These are phyloP conservation scores for Sarcophaga subvicina DNA, from an alignment of 2,888 invertebrate species.

Conservation along the genomic window DNA sequence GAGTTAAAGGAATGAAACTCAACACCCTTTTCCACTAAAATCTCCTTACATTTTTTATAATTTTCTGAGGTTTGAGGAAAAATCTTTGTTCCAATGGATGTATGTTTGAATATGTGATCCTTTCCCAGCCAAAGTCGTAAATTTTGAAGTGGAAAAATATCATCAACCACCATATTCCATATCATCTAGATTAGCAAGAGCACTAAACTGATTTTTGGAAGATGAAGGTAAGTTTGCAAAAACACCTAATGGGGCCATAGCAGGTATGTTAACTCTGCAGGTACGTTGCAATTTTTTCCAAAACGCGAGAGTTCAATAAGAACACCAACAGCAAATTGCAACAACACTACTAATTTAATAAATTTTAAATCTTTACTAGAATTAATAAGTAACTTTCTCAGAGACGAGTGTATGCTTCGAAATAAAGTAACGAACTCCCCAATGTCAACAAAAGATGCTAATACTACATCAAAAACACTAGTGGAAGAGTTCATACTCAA, in stretches of 20 bases:
- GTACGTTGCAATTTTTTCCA: constrained; percentile 9
- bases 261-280: background rate
- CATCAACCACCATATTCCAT: constrained; percentile 20
- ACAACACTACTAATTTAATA: too few relatives aligned
- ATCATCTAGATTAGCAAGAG: constrained; percentile 31
- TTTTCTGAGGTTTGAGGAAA: constrained; percentile 19
- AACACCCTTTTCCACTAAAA: constrained; percentile 15
- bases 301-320: constrained; percentile 27
- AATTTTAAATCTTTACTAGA: too few relatives aligned
- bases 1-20: constrained; percentile 44
- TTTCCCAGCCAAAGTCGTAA: constrained; percentile 28
- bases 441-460: constrained; percentile 30
- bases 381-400: too few relatives aligned
- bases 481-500: constrained; percentile 47
- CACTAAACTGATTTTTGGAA: constrained; percentile 33
- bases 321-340: background rate
- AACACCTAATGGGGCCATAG: constrained; percentile 30
- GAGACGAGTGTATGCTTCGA: too few relatives aligned
- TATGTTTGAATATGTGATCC: constrained; percentile 40
- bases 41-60: constrained; percentile 38
- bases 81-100: constrained; percentile 40
- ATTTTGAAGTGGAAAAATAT: background rate
- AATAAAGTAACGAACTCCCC: background rate
- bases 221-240: constrained; percentile 29
- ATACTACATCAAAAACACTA: constrained; percentile 40